Evolutionary conservation across 2,888 invertebrate species (phyloP).

Genomic region (Eueremaeus valkanovi): DNA sequence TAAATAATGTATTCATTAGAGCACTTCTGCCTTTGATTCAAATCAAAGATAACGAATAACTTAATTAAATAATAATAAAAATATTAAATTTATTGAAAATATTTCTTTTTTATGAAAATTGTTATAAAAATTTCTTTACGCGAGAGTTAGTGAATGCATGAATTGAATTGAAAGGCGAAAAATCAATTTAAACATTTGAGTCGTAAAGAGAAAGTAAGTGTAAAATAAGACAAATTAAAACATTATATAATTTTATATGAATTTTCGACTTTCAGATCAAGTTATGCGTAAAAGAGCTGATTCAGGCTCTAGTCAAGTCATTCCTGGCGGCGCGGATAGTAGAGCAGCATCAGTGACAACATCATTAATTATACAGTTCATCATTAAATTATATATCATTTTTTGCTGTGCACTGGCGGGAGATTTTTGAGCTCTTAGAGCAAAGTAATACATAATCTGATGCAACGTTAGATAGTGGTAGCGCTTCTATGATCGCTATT

Average conservation of each 20-base stretch:
- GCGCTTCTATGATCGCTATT: slow-evolving; percentile 11
- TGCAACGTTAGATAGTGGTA: background rate
- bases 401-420: slow-evolving; percentile 6
- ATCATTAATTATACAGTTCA: slow-evolving; percentile 17
- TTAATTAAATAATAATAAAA: no score
- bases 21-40: background rate
- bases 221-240: background rate
- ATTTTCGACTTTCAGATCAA: background rate
- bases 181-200: background rate
- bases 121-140: background rate
- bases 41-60: no score
- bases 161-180: background rate
- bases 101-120: background rate
- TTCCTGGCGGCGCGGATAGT: background rate
- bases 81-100: no score
- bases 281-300: background rate
- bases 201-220: no score
- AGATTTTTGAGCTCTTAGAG: background rate
- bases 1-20: background rate
- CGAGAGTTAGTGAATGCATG: no score
- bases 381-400: slow-evolving; percentile 22
- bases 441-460: background rate
- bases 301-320: background rate
- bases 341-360: slow-evolving; percentile 3
- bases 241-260: background rate